A percentile compares a stretch with the other conserved stretches of the same genome.
Conservation (phyloP, 2,888 invertebrate genomes). For the Notodromas monacha region DNA sequence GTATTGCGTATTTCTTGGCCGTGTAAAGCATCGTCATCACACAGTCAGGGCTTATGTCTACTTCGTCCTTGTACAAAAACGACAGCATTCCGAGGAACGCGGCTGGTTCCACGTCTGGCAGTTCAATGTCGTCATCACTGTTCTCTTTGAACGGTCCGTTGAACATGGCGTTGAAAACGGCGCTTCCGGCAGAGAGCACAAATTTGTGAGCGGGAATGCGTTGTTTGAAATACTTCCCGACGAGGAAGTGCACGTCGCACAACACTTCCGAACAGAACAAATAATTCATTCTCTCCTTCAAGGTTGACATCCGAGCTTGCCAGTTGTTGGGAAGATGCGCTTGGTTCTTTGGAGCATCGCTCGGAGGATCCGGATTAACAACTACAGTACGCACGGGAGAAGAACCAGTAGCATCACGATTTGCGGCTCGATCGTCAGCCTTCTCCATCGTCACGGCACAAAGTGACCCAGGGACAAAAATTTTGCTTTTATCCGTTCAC, state of each 20-base stretch:
- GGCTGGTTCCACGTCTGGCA: conserved; percentile 49
- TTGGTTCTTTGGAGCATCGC: no score
- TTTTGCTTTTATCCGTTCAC: no score
- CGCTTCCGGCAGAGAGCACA: conserved; percentile 43
- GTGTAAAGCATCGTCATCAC: conserved; percentile 59
- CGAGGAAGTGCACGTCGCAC: conserved; percentile 40
- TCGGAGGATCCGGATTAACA: no score
- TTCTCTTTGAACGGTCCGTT: conserved; percentile 31
- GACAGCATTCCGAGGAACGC: conserved; percentile 38
- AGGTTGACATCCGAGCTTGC: conserved; percentile 38
- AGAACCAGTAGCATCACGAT: no score
- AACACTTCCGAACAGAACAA: conserved; percentile 29
- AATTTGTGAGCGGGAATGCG: conserved; percentile 44
- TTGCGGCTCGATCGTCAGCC: no score
- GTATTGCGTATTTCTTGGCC: conserved; percentile 56
- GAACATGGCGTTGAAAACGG: conserved; percentile 59
- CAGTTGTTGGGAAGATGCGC: no score
- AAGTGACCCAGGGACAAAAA: no score
- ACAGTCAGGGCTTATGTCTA: conserved; percentile 45
- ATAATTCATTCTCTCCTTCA: conserved; percentile 37
- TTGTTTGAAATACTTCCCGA: conserved; percentile 28
- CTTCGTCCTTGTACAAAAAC: conserved; percentile 41
- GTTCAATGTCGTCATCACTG: conserved; percentile 35
- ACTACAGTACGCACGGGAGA: no score
- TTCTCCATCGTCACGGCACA: no score